These are phyloP conservation scores for Argyresthia goedartella DNA, from an alignment of 2,888 invertebrate genomes.

Conservation along the genomic window DNA sequence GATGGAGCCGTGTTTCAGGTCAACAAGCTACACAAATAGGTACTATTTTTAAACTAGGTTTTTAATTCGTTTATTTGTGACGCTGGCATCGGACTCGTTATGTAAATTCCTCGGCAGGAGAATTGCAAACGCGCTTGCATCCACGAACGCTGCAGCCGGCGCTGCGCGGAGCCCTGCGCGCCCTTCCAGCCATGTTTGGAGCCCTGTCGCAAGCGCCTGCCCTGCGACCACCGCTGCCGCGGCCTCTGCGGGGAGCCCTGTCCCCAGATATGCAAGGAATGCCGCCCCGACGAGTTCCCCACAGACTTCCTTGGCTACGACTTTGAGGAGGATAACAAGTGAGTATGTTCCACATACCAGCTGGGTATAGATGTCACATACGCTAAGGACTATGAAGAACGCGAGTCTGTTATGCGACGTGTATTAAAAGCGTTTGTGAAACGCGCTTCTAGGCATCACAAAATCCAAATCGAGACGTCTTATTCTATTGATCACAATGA, in stretches of 20 bases:
- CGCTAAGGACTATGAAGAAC: no score
- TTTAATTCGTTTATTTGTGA: no score
- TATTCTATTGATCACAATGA: no score
- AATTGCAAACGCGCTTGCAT: conserved; percentile 46
- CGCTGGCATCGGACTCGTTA: no score
- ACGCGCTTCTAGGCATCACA: no score
- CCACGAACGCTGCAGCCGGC: conserved; percentile 56
- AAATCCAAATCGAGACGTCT: no score
- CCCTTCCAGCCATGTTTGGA: conserved; percentile 43
- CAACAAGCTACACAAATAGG: no score
- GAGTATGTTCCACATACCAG: conserved; percentile 6
- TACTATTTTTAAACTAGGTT: no score
- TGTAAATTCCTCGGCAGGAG: conserved; percentile 27
- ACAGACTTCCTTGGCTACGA: conserved; percentile 41
- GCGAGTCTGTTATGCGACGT: background rate
- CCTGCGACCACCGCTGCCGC: conserved; percentile 75
- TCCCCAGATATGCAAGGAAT: conserved; percentile 69
- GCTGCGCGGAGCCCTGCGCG: conserved; percentile 57
- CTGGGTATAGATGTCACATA: no score
- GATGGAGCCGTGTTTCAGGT: no score
- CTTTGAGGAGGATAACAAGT: conserved; percentile 63
- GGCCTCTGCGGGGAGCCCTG: conserved; percentile 82
- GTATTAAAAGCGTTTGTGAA: no score
- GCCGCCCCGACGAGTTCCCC: conserved; percentile 63
- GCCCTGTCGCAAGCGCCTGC: conserved; percentile 37